Base-by-base conservation (phyloP, 2,888 invertebrate species). In the Volucella zonaria region DNA sequence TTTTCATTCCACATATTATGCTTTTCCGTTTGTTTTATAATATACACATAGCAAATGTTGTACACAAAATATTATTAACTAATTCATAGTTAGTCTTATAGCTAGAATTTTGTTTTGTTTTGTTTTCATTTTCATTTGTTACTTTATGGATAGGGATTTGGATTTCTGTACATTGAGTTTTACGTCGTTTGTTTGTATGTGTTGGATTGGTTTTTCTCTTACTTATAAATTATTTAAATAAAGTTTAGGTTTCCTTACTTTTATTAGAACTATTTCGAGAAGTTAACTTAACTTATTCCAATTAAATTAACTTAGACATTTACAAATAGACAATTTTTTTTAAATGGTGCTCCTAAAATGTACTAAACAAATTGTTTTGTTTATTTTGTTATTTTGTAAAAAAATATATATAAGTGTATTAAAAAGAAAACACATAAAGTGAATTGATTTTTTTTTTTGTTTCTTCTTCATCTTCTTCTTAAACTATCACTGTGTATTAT, bases 1-100 rank as follows among this genome's bases (percentile, higher is more conserved):
- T 18, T 31, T 59, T 11, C 51, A 61, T 82, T 49, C 49, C 73
- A 56, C 61, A 49, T 23, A 52, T 82, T 67, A 43, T 23, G 61
- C 12, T 42, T 62, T 52, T 31, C 75, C 62, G 11, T 56, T 76
- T 71, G 49, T 51, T 70, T 18, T 71, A 52, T 85, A 85, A 54
- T 85, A 71, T 85, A 85, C 83, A 85, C 75, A 71, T 85, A 85
- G 83, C 76, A 85, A 85, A 80, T 76, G 83, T 85, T 85, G 85
- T 85, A 85, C 85, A 85, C 85, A 85, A 85, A 81, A 85, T 85
- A 85, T 85, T 85, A 73, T 85, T 85, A 73, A 85, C 85, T 85
- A 79, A 66, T 71, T 49, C 79, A 77, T 82, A 64, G 66, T 78
- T 85, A 81, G 67, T 58, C 85, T 85, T 85, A 81, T 12, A 52